Evolutionary conservation across 2,113 vertebrate genomes (phyloP).

Genomic region (Diglossa brunneiventris): DNA sequence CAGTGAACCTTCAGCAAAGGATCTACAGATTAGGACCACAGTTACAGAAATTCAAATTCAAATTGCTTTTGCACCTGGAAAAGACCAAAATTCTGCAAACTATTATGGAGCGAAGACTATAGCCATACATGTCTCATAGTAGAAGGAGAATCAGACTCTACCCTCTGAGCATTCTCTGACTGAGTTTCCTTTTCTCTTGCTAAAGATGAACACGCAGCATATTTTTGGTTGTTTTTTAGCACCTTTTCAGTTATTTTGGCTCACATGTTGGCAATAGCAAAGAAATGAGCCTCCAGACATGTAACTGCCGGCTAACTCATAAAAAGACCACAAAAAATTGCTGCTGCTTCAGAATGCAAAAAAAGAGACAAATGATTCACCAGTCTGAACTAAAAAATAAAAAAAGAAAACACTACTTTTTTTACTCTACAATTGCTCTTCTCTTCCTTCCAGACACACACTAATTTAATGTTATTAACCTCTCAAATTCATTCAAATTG

Average conservation of each 20-base stretch:
- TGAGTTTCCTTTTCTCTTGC: background rate
- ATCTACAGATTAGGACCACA: background rate
- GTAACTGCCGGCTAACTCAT: background rate
- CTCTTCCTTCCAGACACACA: background rate
- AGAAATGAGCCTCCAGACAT: background rate
- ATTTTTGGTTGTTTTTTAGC: background rate
- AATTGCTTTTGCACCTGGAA: background rate
- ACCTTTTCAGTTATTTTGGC: background rate
- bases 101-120: background rate
- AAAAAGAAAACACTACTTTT: accelerated
- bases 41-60: background rate
- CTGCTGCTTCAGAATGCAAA: background rate
- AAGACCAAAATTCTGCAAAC: background rate
- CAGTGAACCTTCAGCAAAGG: background rate
- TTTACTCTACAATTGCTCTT: background rate
- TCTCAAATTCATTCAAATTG: background rate
- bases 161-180: background rate
- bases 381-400: background rate
- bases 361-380: background rate
- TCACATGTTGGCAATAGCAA: background rate
- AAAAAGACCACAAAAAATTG: background rate
- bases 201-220: background rate
- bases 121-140: background rate
- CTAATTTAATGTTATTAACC: background rate
- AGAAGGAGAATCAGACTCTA: background rate